Evolutionary conservation across 1,140 invertebrate genomes (phyloP).

Genomic region (Drosophila ironensis): DNA sequence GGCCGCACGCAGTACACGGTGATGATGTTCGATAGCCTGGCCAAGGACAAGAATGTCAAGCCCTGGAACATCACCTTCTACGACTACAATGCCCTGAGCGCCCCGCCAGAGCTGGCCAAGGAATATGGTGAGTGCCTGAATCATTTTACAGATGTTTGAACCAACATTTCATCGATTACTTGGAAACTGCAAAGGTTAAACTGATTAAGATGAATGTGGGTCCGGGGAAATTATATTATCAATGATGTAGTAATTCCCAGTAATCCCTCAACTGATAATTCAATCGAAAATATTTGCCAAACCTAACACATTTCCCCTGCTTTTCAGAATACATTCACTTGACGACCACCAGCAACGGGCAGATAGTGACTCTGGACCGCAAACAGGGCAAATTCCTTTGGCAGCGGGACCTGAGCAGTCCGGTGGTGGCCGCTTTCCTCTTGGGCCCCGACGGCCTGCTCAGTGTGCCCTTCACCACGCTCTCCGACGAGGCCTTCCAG

Average conservation of each 20-base stretch:
- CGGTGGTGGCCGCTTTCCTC: slow-evolving; percentile 95
- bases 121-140: slow-evolving; percentile 89
- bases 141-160: too few relatives aligned
- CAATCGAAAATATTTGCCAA: not conserved
- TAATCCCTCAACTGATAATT: too few relatives aligned
- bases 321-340: slow-evolving; percentile 92
- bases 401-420: slow-evolving; percentile 93
- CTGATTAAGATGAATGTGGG: too few relatives aligned
- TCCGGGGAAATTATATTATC: too few relatives aligned
- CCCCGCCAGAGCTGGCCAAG: slow-evolving; percentile 88
- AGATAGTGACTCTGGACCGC: slow-evolving; percentile 90
- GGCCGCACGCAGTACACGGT: slow-evolving; percentile 95
- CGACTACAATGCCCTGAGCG: slow-evolving; percentile 90
- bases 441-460: slow-evolving; percentile 90
- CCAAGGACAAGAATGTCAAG: slow-evolving; percentile 87
- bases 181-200: too few relatives aligned
- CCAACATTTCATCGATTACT: too few relatives aligned
- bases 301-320: too few relatives aligned
- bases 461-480: slow-evolving; percentile 93
- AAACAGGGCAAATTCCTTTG: slow-evolving; percentile 90
- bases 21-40: slow-evolving; percentile 94
- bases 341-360: slow-evolving; percentile 93
- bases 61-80: slow-evolving; percentile 98
- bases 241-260: too few relatives aligned
- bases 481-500: slow-evolving; percentile 92